These are phyloP conservation scores for Vireo altiloquus DNA, from an alignment of 2,113 vertebrate genomes.

Conservation along the genomic window DNA sequence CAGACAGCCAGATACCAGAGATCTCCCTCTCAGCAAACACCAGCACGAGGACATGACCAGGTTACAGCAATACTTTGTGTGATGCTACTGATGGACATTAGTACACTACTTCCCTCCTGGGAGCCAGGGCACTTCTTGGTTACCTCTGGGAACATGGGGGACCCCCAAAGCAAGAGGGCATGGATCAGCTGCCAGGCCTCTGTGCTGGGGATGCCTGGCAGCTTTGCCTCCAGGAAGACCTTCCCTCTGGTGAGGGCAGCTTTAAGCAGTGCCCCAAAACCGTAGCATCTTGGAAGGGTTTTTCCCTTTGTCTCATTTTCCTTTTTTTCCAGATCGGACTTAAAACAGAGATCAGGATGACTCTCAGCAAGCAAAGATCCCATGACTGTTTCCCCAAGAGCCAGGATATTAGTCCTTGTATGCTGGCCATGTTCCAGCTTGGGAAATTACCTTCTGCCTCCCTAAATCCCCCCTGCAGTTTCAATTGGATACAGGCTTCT, in stretches of 20 bases:
- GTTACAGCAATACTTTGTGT: not conserved
- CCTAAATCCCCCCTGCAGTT: conserved; percentile 61
- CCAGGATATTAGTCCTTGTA: conserved; percentile 54
- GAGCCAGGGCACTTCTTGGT: not conserved
- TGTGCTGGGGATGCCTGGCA: not conserved
- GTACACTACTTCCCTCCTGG: not conserved
- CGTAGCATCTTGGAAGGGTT: not conserved
- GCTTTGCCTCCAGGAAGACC: not conserved
- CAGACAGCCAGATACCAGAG: too few relatives aligned
- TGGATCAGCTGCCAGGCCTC: not conserved
- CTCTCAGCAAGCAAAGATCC: conserved; percentile 44
- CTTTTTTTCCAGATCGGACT: conserved; percentile 16
- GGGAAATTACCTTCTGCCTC: conserved; percentile 73
- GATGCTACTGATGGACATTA: not conserved
- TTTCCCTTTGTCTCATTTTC: conserved; percentile 29
- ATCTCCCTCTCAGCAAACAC: not conserved
- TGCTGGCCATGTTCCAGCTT: conserved; percentile 66
- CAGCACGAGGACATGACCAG: not conserved
- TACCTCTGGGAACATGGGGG: not conserved
- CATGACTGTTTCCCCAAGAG: conserved; percentile 57
- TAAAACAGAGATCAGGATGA: conserved; percentile 20
- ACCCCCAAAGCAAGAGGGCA: not conserved
- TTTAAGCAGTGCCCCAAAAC: not conserved
- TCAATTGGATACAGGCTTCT: conserved; percentile 60
- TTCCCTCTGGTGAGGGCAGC: not conserved